Percentiles rank a stretch among this genome's conserved stretches.
Evolutionary conservation across 2,888 invertebrate genomes (phyloP).

Genomic region (Odontothrips loti): DNA sequence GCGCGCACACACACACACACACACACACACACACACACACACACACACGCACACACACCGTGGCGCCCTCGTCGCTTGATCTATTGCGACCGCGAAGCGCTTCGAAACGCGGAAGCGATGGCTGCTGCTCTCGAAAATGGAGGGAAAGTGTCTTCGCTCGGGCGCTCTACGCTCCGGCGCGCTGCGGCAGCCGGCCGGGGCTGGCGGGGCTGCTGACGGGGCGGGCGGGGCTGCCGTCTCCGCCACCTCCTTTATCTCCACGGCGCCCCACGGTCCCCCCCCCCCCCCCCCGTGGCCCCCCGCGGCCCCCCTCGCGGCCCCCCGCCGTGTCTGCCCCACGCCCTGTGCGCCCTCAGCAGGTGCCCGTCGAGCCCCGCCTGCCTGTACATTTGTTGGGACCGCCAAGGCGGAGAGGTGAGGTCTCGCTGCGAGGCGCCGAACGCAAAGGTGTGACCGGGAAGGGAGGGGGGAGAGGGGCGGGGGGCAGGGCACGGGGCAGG

Average conservation of each 20-base stretch:
- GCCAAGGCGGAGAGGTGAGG: too few species aligned
- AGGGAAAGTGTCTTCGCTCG: conserved; percentile 13
- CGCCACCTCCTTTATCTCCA: background rate
- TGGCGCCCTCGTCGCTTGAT: background rate
- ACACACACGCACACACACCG: background rate
- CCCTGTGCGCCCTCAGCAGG: too few species aligned
- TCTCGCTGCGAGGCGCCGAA: too few species aligned
- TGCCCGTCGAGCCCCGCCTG: too few species aligned
- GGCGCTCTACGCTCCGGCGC: background rate
- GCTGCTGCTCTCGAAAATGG: conserved; percentile 12
- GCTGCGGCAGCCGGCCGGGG: background rate
- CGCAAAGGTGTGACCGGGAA: too few species aligned
- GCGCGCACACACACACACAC: too few species aligned
- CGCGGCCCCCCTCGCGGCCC: background rate
- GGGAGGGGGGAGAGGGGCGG: too few species aligned
- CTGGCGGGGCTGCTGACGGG: background rate
- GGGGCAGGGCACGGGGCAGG: too few species aligned
- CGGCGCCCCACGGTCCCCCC: too few species aligned
- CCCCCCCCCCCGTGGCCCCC: background rate
- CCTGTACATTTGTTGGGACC: too few species aligned
- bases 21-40: background rate
- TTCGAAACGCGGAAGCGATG: background rate
- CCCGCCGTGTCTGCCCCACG: too few species aligned
- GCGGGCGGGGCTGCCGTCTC: background rate
- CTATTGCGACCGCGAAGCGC: background rate